Evolutionary conservation across 2,113 vertebrate species (phyloP).

Genomic region (Planiliza haematocheilus): DNA sequence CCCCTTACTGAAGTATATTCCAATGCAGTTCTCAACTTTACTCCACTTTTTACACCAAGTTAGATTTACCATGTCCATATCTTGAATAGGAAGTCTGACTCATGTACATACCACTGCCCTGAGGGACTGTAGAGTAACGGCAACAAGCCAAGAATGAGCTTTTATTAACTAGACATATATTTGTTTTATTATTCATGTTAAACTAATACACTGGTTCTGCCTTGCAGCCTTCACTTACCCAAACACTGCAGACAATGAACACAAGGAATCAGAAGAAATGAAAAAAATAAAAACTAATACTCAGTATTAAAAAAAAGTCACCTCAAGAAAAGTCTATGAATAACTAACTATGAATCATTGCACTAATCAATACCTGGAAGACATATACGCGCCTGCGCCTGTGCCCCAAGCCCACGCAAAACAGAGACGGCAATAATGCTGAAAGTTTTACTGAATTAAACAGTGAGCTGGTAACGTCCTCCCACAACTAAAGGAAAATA

Average conservation of each 20-base stretch:
- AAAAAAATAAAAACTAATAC: conserved; percentile 9
- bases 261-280: conserved; percentile 1
- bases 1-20: no score
- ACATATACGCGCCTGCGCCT: conserved; percentile 8
- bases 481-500: conserved; percentile 1
- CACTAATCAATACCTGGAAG: conserved; percentile 43
- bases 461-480: conserved; percentile 4
- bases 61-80: no score
- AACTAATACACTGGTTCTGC: neutral
- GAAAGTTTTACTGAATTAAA: conserved; percentile 14
- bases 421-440: conserved; percentile 1
- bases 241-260: conserved; percentile 10
- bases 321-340: conserved; percentile 14
- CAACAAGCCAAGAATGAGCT: no score
- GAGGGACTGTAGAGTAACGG: neutral
- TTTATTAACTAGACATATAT: neutral
- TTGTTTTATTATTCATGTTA: conserved; percentile 10
- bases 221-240: conserved; percentile 1
- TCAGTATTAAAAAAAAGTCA: no score
- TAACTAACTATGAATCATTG: conserved; percentile 45
- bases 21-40: no score
- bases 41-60: no score
- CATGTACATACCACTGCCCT: neutral
- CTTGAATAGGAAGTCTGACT: conserved; percentile 1
- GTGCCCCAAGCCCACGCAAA: conserved; percentile 33